Base-by-base conservation (phyloP, 2,113 vertebrate species). In the Salvelinus fontinalis region DNA sequence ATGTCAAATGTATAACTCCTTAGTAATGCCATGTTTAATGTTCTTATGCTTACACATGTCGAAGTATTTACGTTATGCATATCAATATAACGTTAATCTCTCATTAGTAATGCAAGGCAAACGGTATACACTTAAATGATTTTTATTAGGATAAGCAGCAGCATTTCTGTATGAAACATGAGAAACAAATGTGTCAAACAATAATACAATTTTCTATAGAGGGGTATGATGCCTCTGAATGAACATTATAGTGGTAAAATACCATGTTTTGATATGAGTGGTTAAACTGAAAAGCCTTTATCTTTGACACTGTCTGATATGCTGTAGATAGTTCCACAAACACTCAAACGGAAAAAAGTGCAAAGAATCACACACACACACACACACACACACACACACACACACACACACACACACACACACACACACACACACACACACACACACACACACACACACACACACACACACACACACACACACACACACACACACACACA, bases 91-190 rank as follows among this genome's bases (percentile, higher is more conserved):
- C 0, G 34, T 34, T 34, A 34, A 7, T 34, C 6, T 34, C 34
- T 34, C 34, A 6, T 34, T 34, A 34, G 34, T 34, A 34, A 34
- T 34, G 34, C 34, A 34, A 34, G 34, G 34, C 5, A 34, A 34
- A 34, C 5, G 34, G 6, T 34, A 7, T 34, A 34, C 34, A 8
- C 34, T 34, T 34, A 34, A 34, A 34, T 8, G 76, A 18, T 13
- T 9, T 91, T 91, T 90, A 90, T 89, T 92, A 67, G 64, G 77
- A 73, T 26, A 85, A 84, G 84, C 85, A 87, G 89, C 85, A 87
- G 71, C 79, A 59, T 57, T 80, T 70, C 57, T 60, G 57, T 60
- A 60, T 60, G 57, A 14, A 18, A 60, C 57, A 60, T 57, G 24
- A 74, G 65, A 72, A 73, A 75, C 2, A 51, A 75, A 81, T 74